Percentiles rank a stretch among this genome's conserved stretches.
phyloP scores from a whole-genome alignment of 2,888 invertebrate species.

The Liodrosophila aerea region DNA sequence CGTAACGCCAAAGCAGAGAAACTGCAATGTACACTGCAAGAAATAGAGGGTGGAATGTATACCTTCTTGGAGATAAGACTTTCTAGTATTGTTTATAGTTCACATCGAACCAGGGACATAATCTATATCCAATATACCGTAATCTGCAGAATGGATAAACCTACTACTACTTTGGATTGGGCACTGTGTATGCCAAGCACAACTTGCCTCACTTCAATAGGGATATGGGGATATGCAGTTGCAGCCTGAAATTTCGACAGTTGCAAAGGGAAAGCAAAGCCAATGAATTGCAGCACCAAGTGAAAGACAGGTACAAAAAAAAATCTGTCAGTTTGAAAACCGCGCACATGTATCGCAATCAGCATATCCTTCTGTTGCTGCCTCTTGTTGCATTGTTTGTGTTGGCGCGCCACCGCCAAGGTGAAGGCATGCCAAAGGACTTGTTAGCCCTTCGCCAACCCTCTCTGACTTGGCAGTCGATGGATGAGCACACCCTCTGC shows the following conservation, averaged over 20 bases:
- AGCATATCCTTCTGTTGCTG: constrained; percentile 45
- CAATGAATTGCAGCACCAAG: constrained; percentile 46
- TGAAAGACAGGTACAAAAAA: constrained; percentile 60
- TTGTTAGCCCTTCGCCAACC: constrained; percentile 48
- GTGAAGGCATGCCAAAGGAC: constrained; percentile 55
- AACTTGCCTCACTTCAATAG: constrained; percentile 3
- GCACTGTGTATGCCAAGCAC: no score
- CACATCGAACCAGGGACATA: no score
- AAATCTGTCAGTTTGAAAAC: constrained; percentile 74
- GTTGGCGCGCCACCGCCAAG: constrained; percentile 34
- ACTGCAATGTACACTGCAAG: constrained; percentile 16
- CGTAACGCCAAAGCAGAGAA: constrained; percentile 11
- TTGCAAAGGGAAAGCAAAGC: constrained; percentile 28
- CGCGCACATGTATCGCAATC: constrained; percentile 70
- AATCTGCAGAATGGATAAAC: no score
- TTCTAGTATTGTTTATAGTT: no score
- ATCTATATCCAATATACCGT: no score
- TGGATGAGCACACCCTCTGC: constrained; percentile 37
- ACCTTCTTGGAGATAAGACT: no score
- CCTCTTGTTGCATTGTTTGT: constrained; percentile 42
- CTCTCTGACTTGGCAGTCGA: constrained; percentile 48
- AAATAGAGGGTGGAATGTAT: neutral
- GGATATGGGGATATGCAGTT: no score
- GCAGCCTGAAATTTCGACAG: constrained; percentile 48
- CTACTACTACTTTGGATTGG: no score